Evolutionary conservation across 2,113 vertebrate genomes (phyloP).

Genomic region (Phalacrocorax brasilianus): DNA sequence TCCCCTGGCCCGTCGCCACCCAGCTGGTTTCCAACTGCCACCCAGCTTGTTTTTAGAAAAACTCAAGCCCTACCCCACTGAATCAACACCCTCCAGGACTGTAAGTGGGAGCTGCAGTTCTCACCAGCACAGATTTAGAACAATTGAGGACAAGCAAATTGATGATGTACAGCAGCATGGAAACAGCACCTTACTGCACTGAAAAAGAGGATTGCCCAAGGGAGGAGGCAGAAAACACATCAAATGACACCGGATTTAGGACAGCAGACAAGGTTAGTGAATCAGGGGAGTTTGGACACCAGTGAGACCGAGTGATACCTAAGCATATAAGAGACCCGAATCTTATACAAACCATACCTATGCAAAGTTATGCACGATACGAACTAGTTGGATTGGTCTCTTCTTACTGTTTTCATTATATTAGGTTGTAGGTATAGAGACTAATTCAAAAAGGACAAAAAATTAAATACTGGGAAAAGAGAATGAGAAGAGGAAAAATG

Average conservation of each 20-base stretch:
- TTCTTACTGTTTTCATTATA: not conserved
- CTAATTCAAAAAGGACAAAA: not conserved
- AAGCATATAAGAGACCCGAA: not conserved
- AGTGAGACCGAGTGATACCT: not conserved
- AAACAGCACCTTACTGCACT: not conserved
- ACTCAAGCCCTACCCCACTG: slow-evolving; percentile 37
- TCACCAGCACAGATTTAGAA: not conserved
- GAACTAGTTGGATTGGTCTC: not conserved
- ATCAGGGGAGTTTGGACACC: not conserved
- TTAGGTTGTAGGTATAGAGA: not conserved
- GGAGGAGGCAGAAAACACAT: not conserved
- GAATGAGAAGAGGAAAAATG: not conserved
- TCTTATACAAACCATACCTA: not conserved
- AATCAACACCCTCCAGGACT: slow-evolving; percentile 15
- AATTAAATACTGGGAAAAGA: not conserved
- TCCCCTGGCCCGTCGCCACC: slow-evolving; percentile 40
- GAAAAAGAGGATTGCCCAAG: not conserved
- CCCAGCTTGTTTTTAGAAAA: slow-evolving; percentile 53
- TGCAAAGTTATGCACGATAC: not conserved
- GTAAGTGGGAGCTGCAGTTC: not conserved
- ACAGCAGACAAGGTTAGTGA: not conserved
- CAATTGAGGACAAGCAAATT: not conserved
- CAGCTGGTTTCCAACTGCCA: slow-evolving; percentile 51
- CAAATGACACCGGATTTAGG: not conserved
- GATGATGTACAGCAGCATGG: not conserved